These are phyloP conservation scores for Lepidiolamprologus cunningtoni DNA, from an alignment of 2,113 vertebrate genomes.

Conservation along the genomic window DNA sequence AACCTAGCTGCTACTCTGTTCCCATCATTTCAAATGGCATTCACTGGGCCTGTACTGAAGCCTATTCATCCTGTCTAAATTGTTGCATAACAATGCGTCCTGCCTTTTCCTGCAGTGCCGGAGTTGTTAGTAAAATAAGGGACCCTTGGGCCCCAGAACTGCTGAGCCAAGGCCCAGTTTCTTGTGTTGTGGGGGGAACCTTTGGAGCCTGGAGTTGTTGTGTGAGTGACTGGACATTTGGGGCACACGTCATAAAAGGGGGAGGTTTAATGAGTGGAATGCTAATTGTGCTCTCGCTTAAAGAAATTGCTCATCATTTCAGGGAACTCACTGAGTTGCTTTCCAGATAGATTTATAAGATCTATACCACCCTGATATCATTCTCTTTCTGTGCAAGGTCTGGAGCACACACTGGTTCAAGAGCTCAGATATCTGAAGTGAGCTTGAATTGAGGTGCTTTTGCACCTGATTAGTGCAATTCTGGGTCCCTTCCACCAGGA, in stretches of 20 bases:
- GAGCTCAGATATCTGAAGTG: background rate
- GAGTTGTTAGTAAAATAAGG: slow-evolving; percentile 67
- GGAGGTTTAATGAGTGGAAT: background rate
- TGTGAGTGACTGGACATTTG: slow-evolving; percentile 24
- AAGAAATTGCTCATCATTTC: background rate
- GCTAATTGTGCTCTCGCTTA: background rate
- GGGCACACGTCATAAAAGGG: slow-evolving; percentile 20
- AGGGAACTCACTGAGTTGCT: background rate
- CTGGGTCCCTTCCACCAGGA: background rate
- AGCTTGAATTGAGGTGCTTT: background rate
- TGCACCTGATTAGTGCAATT: background rate
- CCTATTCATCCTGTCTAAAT: slow-evolving; percentile 57
- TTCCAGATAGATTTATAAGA: background rate
- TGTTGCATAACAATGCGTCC: slow-evolving; percentile 66
- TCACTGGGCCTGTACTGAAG: slow-evolving; percentile 19
- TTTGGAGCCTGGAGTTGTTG: background rate
- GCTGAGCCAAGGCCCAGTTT: slow-evolving; percentile 2
- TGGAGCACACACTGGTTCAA: background rate
- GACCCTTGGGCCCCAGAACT: slow-evolving; percentile 38
- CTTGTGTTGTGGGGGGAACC: background rate
- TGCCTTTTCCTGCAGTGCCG: slow-evolving; percentile 35
- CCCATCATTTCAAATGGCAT: slow-evolving; percentile 44
- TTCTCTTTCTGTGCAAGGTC: background rate
- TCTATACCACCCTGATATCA: background rate
- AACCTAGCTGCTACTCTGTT: slow-evolving; percentile 43